These are phyloP conservation scores for Phrynocephalus versicolor DNA, from an alignment of 2,113 vertebrate species.

Conservation along the genomic window DNA sequence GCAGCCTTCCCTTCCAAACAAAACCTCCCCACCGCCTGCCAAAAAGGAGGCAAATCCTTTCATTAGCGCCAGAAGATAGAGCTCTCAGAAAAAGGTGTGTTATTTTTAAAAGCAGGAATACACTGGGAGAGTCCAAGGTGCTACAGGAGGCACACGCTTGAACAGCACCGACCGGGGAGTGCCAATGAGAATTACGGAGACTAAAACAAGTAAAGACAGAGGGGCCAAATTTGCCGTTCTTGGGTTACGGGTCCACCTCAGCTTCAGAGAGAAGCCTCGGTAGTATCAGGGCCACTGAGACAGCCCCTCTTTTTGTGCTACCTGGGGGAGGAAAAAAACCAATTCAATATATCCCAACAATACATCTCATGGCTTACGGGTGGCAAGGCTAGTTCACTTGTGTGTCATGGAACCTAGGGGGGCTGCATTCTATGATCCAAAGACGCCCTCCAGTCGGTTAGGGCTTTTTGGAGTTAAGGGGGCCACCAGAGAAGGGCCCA, in stretches of 20 bases:
- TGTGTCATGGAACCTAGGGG: conserved; percentile 40
- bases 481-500: conserved; percentile 73
- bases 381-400: neutral
- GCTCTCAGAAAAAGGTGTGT: conserved; percentile 61
- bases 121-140: conserved; percentile 50
- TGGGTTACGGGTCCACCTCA: neutral
- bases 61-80: neutral
- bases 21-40: conserved; percentile 46
- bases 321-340: neutral
- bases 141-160: conserved; percentile 25
- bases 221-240: too few species aligned
- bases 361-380: neutral
- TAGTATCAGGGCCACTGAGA: neutral
- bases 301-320: conserved; percentile 3
- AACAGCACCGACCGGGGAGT: conserved; percentile 43
- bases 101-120: conserved; percentile 68
- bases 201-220: neutral
- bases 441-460: conserved; percentile 8
- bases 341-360: neutral
- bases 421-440: neutral
- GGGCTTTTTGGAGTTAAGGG: conserved; percentile 46
- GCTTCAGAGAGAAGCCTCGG: neutral
- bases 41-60: too few species aligned
- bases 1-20: conserved; percentile 28
- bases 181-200: conserved; percentile 28